Conservation (phyloP, 2,888 invertebrate genomes). For the Sclerodermus sp. region DNA sequence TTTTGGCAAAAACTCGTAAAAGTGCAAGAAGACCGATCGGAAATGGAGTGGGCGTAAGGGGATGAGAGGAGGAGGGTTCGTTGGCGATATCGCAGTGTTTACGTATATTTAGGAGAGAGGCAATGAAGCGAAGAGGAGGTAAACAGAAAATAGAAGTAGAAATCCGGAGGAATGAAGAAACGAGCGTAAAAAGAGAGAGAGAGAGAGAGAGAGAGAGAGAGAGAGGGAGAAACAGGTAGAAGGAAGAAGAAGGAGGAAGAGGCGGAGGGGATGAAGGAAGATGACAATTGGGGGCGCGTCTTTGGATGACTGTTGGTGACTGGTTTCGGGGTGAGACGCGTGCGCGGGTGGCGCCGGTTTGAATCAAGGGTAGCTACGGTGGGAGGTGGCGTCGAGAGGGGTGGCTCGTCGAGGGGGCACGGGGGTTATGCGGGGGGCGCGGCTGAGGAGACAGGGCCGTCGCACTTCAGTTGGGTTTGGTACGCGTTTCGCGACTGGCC, state of each 20-base stretch:
- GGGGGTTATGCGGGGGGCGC: slow-evolving; percentile 39
- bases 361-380: slow-evolving; percentile 24
- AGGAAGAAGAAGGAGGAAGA: no score
- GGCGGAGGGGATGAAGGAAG: no score
- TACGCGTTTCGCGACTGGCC: slow-evolving; percentile 47
- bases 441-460: slow-evolving; percentile 44
- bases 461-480: slow-evolving; percentile 52
- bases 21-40: no score
- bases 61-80: not conserved
- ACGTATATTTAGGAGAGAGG: no score
- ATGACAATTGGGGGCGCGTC: not conserved
- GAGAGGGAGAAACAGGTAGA: no score
- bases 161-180: no score
- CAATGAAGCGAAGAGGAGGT: no score
- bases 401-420: no score
- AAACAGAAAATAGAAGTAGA: no score
- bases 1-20: no score
- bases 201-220: no score
- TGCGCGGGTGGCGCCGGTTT: slow-evolving; percentile 41
- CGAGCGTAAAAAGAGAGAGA: not conserved
- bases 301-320: slow-evolving; percentile 11
- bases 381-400: not conserved
- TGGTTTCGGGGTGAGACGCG: slow-evolving; percentile 42
- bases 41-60: not conserved
- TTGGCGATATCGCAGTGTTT: not conserved